Evolutionary conservation across 2,113 vertebrate genomes (phyloP), one percentile per base, ranked within the genome.

Genomic region (Neogobius melanostomus): DNA sequence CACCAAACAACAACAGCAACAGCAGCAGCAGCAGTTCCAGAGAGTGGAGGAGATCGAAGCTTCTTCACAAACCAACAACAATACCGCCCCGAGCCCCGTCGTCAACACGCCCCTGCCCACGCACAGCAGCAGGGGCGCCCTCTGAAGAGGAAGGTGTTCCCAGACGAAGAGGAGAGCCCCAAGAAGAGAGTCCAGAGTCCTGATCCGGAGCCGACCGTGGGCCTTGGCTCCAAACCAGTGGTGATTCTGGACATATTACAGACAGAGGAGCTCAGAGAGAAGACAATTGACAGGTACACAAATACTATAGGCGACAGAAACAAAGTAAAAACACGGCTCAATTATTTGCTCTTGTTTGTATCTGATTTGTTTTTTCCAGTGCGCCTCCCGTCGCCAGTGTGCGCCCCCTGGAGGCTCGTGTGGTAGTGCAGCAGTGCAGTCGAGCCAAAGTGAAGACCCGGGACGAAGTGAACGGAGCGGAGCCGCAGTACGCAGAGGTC

Each of bases 401-500:
- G 16, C 15, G 28, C 17, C 8, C 12, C 0, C 76, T 68, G 1
- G 66, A 68, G 49, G 95, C 93, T 0, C 93, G 95, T 10, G 89
- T 79, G 0, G 1, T 97, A 5, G 53, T 97, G 74, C 95, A 96
- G 88, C 95, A 94, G 71, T 96, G 94, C 66, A 45, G 87, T 12
- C 79, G 84, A 0, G 94, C 94, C 0, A 89, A 84, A 17, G 88
- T 97, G 5, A 94, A 95, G 68, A 85, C 94, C 80, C 90, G 78
- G 59, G 92, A 93, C 0, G 88, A 91, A 0, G 77, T 91, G 42
- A n/a, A 46, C 14, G 92, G 89, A 11, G 59, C 85, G 0, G 90
- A 90, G 44, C 85, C 93, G 0, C 86, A 93, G 68, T 96, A 94
- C 92, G 94, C 91, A 14, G 91, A 97, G 95, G 95, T 96, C 92